These are phyloP conservation scores for Hololepta plana DNA, from an alignment of 2,888 invertebrate species.

Conservation along the genomic window DNA sequence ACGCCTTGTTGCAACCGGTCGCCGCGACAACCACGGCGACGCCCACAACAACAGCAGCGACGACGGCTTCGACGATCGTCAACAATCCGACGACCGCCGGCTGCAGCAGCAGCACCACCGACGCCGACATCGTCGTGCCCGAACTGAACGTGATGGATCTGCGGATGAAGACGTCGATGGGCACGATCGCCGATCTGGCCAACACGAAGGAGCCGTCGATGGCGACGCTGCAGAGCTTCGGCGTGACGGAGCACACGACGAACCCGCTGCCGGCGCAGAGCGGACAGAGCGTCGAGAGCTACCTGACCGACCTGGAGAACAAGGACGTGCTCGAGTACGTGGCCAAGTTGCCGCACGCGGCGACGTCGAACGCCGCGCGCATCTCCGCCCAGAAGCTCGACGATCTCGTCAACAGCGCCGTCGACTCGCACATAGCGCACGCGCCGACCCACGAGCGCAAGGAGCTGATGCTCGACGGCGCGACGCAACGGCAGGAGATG, in stretches of 20 bases:
- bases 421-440: conserved; percentile 31
- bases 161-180: conserved; percentile 43
- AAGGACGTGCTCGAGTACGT: conserved; percentile 5
- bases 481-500: conserved; percentile 1
- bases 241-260: conserved; percentile 26
- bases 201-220: conserved; percentile 37
- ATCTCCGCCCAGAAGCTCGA: conserved; percentile 34
- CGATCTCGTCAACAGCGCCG: conserved; percentile 38
- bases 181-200: conserved; percentile 28
- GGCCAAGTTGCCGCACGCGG: background rate
- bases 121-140: no score
- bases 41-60: no score
- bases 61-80: no score
- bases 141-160: conserved; percentile 42
- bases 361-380: conserved; percentile 1
- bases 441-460: no score
- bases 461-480: background rate
- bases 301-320: conserved; percentile 33
- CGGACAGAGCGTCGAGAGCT: conserved; percentile 39
- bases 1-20: no score
- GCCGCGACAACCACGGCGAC: no score
- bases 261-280: conserved; percentile 35
- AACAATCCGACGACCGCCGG: no score
- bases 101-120: no score
- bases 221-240: conserved; percentile 30